A percentile compares a stretch with the other conserved stretches of the same genome.
Conservation (phyloP, 1,140 invertebrate genomes). For the Drosophila malerkotliana region DNA sequence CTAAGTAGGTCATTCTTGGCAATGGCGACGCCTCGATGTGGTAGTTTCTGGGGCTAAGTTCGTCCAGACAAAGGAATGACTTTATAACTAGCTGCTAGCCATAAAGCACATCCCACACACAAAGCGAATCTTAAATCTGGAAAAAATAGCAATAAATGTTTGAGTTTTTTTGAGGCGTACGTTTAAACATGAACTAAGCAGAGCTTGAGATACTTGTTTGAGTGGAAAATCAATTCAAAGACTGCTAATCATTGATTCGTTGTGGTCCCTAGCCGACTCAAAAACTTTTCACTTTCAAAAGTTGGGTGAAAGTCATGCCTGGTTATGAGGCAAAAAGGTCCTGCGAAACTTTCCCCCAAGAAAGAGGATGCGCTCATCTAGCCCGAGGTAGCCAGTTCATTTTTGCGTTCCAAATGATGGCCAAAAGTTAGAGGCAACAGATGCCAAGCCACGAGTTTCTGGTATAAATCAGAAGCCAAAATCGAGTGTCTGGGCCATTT, state of each 20-base stretch:
- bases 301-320: slow-evolving; percentile 52
- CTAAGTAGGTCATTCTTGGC: slow-evolving; percentile 53
- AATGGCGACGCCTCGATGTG: slow-evolving; percentile 32
- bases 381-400: slow-evolving; percentile 47
- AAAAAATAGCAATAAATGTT: background rate
- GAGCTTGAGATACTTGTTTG: background rate
- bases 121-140: slow-evolving; percentile 1
- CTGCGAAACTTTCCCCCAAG: slow-evolving; percentile 43
- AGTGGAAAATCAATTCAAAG: slow-evolving; percentile 1
- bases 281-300: slow-evolving; percentile 66
- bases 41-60: slow-evolving; percentile 44
- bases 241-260: slow-evolving; percentile 68
- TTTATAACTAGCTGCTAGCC: slow-evolving; percentile 74
- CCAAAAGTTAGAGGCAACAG: slow-evolving; percentile 48
- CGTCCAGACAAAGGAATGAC: slow-evolving; percentile 55
- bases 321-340: slow-evolving; percentile 6
- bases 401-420: slow-evolving; percentile 17
- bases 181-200: background rate
- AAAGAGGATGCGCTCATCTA: slow-evolving; percentile 60
- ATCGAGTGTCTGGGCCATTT: slow-evolving; percentile 35
- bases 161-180: background rate
- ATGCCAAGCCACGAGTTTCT: slow-evolving; percentile 16
- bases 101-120: slow-evolving; percentile 44
- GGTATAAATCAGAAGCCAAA: slow-evolving; percentile 36
- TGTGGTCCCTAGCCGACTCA: slow-evolving; percentile 1